These are phyloP conservation scores for Cryptophagus acutangulus DNA, from an alignment of 2,888 invertebrate species.

Conservation along the genomic window DNA sequence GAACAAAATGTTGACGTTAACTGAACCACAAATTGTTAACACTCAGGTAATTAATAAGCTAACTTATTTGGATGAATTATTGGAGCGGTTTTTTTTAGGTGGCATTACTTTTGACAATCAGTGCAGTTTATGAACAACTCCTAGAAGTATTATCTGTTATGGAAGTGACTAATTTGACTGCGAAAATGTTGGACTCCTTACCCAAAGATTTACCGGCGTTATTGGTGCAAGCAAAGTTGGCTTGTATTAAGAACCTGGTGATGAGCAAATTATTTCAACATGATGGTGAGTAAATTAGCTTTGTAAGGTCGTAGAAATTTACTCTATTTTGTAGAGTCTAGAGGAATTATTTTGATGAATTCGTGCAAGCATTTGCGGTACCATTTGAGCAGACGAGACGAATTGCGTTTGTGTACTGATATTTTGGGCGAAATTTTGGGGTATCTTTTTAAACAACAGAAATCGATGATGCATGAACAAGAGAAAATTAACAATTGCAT, in stretches of 20 bases:
- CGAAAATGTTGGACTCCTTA: slow-evolving; percentile 71
- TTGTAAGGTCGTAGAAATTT: not conserved
- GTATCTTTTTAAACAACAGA: slow-evolving; percentile 54
- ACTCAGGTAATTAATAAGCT: slow-evolving; percentile 57
- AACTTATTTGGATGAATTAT: slow-evolving; percentile 3
- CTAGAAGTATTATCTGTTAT: slow-evolving; percentile 66
- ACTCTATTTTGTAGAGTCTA: slow-evolving; percentile 70
- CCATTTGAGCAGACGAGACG: slow-evolving; percentile 76
- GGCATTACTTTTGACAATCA: slow-evolving; percentile 74
- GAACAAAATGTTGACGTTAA: slow-evolving; percentile 68
- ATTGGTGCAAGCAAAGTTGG: slow-evolving; percentile 74
- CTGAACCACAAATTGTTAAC: slow-evolving; percentile 68
- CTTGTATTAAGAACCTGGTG: slow-evolving; percentile 76
- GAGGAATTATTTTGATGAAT: slow-evolving; percentile 75
- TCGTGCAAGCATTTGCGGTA: slow-evolving; percentile 81
- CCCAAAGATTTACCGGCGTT: slow-evolving; percentile 63
- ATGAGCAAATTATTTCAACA: slow-evolving; percentile 69
- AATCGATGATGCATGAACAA: slow-evolving; percentile 48
- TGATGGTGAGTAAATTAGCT: slow-evolving; percentile 49
- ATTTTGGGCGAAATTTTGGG: slow-evolving; percentile 81
- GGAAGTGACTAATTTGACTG: slow-evolving; percentile 75
- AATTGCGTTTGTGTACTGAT: slow-evolving; percentile 76
- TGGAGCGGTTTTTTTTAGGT: slow-evolving; percentile 59
- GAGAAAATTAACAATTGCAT: slow-evolving; percentile 59
- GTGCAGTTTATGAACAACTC: slow-evolving; percentile 79